Percentiles rank a stretch among this genome's conserved stretches.
These are phyloP conservation scores for Euphonia xanthogaster DNA, from an alignment of 2,797 vertebrate species.

Conservation along the genomic window DNA sequence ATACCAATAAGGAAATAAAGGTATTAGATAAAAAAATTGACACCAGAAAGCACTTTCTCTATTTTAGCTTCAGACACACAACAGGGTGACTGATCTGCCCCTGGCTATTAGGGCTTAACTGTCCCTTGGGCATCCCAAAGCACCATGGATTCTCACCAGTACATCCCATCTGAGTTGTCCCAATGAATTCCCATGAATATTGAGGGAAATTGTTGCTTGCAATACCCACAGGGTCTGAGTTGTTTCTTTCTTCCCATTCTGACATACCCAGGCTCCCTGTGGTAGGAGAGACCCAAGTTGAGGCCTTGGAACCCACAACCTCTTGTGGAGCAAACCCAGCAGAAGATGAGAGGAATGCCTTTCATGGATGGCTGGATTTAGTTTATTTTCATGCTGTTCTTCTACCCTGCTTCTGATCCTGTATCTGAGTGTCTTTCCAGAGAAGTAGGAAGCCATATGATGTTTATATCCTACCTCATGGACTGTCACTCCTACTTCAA, in stretches of 20 bases:
- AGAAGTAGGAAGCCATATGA: not conserved
- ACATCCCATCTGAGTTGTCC: not conserved
- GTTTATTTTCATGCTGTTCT: not conserved
- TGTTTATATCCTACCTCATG: not conserved
- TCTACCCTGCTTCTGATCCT: not conserved
- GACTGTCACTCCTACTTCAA: not conserved
- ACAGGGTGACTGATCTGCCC: not conserved
- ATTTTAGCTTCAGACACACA: not conserved
- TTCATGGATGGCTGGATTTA: not conserved
- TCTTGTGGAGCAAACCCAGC: not conserved
- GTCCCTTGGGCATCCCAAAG: not conserved
- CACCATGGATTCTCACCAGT: not conserved
- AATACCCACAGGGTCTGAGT: not conserved
- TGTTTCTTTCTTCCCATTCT: not conserved
- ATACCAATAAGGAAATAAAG: not conserved
- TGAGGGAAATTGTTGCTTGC: not conserved
- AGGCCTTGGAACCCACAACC: not conserved
- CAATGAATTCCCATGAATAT: not conserved
- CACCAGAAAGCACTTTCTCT: not conserved
- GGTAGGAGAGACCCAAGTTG: not conserved
- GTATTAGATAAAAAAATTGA: not conserved
- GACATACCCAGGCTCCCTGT: not conserved
- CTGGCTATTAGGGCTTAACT: not conserved
- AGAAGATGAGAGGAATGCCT: not conserved
- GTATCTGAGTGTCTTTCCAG: not conserved